Percentiles rank a stretch among this genome's conserved stretches.
Evolutionary conservation across 2,113 vertebrate species (phyloP).

Genomic region (Numenius arquata): DNA sequence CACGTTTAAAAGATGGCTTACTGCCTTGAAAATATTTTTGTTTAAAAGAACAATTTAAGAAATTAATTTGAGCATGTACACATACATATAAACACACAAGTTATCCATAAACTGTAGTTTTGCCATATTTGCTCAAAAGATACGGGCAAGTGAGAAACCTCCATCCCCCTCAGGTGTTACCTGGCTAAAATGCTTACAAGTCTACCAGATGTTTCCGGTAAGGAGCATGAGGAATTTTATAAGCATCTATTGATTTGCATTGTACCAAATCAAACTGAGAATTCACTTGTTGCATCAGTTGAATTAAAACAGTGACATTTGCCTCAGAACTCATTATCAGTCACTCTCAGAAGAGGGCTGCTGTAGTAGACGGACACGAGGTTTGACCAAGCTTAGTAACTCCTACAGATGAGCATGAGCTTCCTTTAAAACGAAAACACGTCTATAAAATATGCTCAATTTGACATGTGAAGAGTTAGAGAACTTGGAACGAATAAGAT

Average conservation of each 20-base stretch:
- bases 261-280: neutral
- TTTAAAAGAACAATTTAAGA: neutral
- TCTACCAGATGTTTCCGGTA: neutral
- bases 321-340: neutral
- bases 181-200: neutral
- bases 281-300: accelerated
- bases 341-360: neutral
- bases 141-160: neutral
- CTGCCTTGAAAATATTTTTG: neutral
- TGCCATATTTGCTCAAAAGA: neutral
- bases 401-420: neutral
- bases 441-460: neutral
- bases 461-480: neutral
- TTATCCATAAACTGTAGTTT: neutral
- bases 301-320: neutral
- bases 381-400: neutral
- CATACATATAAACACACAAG: neutral
- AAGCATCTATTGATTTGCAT: neutral
- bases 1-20: slow-evolving; percentile 13
- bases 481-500: neutral
- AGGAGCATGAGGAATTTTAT: neutral
- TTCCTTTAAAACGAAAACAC: neutral
- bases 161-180: neutral
- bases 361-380: neutral
- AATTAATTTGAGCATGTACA: neutral